These are phyloP conservation scores for Drosophila nr. perissopoda DNA, from an alignment of 2,888 invertebrate species.

Conservation along the genomic window DNA sequence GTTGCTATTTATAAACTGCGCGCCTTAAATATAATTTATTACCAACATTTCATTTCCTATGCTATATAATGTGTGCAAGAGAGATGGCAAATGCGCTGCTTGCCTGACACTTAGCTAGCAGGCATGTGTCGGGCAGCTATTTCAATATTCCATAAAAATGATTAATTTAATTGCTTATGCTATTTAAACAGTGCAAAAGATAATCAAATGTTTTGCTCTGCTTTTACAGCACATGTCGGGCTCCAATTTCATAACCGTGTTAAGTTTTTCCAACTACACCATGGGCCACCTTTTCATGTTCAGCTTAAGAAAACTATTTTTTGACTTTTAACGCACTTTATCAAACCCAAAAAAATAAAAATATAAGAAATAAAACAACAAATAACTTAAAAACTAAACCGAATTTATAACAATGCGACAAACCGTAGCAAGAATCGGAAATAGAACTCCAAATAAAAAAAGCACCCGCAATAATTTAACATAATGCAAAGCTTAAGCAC, in stretches of 20 bases:
- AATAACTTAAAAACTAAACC: constrained; percentile 1
- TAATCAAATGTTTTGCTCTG: neutral
- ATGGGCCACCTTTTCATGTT: neutral
- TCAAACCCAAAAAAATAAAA: neutral
- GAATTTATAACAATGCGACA: constrained; percentile 1
- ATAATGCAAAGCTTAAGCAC: constrained; percentile 15
- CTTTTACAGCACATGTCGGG: neutral
- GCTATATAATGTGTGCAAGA: neutral
- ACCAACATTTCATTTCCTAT: neutral
- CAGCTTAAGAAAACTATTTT: neutral
- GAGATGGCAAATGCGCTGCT: neutral
- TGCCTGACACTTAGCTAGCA: neutral
- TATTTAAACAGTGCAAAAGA: too few relatives aligned
- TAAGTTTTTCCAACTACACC: neutral
- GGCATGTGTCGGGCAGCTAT: neutral
- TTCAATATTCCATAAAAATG: neutral
- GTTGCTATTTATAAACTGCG: neutral
- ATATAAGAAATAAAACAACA: neutral
- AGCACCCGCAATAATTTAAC: constrained; percentile 16
- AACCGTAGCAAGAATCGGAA: neutral
- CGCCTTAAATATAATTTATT: neutral
- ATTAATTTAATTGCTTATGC: neutral
- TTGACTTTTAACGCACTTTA: neutral
- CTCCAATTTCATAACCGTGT: neutral
- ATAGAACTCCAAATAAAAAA: neutral